Percentiles rank a stretch among this genome's conserved stretches.
phyloP scores from a whole-genome alignment of 30 jellyfish, hydroid and myxozoan genomes.

The Aurelia coerulea region DNA sequence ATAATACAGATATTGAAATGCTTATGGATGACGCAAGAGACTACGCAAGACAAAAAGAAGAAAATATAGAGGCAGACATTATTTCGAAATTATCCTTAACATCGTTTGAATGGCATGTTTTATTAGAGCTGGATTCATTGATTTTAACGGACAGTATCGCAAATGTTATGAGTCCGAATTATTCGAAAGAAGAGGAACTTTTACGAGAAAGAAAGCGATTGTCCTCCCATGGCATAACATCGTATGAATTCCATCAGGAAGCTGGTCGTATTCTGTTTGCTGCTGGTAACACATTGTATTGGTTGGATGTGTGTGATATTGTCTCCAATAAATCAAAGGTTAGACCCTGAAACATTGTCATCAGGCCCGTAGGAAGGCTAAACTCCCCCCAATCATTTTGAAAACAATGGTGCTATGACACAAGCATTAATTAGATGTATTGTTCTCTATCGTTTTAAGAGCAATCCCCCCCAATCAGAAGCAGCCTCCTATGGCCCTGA shows the following conservation, averaged over 20 bases:
- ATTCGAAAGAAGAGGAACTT: constrained; percentile 89
- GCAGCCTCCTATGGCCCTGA: too few species aligned
- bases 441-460: too few species aligned
- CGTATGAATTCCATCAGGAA: constrained; percentile 83
- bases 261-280: constrained; percentile 85
- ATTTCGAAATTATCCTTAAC: neutral
- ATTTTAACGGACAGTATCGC: constrained; percentile 44
- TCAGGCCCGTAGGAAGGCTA: too few species aligned
- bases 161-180: constrained; percentile 25
- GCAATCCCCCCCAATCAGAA: too few species aligned
- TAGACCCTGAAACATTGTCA: too few species aligned
- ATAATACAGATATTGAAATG: neutral
- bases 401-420: too few species aligned
- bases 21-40: neutral
- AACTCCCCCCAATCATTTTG: too few species aligned
- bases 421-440: too few species aligned
- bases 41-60: neutral
- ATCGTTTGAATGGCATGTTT: constrained; percentile 49
- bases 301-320: constrained; percentile 66
- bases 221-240: constrained; percentile 88
- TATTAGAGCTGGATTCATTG: constrained; percentile 52
- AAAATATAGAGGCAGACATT: too few species aligned
- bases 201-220: constrained; percentile 88
- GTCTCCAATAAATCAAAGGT: constrained; percentile 72
- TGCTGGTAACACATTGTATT: constrained; percentile 57